Base-by-base conservation (phyloP, 2,113 vertebrate genomes). In the Gymnogyps californianus region DNA sequence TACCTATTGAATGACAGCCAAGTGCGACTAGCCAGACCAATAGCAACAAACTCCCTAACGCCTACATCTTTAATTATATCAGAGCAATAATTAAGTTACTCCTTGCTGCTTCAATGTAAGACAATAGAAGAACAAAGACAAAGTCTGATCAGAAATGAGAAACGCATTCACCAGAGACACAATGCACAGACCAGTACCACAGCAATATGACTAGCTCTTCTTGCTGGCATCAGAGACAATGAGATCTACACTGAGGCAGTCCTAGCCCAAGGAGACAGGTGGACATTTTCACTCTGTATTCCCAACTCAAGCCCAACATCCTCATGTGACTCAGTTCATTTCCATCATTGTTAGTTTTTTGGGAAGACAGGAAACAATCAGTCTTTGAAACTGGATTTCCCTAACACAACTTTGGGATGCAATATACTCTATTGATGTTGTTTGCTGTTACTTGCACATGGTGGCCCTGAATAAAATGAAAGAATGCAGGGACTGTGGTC, bases 81-180 rank as follows among this genome's bases (percentile, higher is more conserved):
- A 46, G 47, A 90, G 13, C 12, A 19, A 42, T 87, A 89, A 95
- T 71, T 51, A 54, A 62, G 42, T 32, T 84, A 90, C 25, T 82
- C 44, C 40, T 83, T 40, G 66, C 40, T 76, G 61, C 66, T 83
- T 34, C 1, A 0, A n/a, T 47, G 40, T 51, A 76, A 91, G 67
- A 81, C 49, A 84, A 51, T 9, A 81, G 38, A 19, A 81, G 54
- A 93, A 78, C 55, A 87, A 81, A 52, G 25, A 59, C 69, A 81
- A 28, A 74, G 64, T 47, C 64, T 81, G 69, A 91, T 70, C 64
- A 91, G 67, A 89, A 91, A 93, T 51, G 57, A 94, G 80, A 83
- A 85, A 91, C 51, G 57, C 6, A 19, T 51, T 81, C 75, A 89
- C 21, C 25, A 80, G 28, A 59, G 64, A 47, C 58, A 52, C 15